Conservation (phyloP, 2,113 vertebrate species). For the Brachionichthys hirsutus region DNA sequence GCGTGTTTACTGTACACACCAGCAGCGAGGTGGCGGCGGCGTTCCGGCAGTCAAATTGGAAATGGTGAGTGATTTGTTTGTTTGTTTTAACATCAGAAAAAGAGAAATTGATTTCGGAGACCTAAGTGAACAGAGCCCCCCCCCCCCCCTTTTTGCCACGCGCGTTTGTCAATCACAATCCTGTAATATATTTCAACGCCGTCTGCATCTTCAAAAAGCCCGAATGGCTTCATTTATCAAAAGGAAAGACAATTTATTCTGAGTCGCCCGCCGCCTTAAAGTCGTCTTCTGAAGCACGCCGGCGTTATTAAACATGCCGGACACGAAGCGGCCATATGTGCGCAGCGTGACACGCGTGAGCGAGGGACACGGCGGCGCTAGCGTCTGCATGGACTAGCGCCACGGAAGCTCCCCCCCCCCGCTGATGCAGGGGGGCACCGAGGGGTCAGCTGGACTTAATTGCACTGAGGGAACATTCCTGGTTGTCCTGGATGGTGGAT, state of each 20-base stretch:
- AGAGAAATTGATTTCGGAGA: slow-evolving; percentile 61
- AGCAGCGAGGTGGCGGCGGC: slow-evolving; percentile 8
- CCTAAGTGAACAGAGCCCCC: slow-evolving; percentile 51
- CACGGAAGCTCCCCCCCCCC: slow-evolving; percentile 72
- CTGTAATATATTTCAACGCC: slow-evolving; percentile 14
- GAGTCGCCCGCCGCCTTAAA: slow-evolving; percentile 45
- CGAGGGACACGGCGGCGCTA: slow-evolving; percentile 41
- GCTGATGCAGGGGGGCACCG: slow-evolving; percentile 59
- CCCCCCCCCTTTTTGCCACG: slow-evolving; percentile 18
- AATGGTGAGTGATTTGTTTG: slow-evolving; percentile 66
- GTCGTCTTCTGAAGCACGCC: slow-evolving; percentile 56
- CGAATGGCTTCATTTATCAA: slow-evolving; percentile 60
- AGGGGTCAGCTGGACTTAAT: slow-evolving; percentile 77
- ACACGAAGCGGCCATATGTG: slow-evolving; percentile 73
- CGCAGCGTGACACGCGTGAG: slow-evolving; percentile 56
- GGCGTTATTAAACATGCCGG: slow-evolving; percentile 59
- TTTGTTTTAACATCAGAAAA: slow-evolving; percentile 55
- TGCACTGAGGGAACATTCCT: slow-evolving; percentile 72
- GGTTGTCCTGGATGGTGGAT: slow-evolving; percentile 61
- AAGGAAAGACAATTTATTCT: slow-evolving; percentile 53
- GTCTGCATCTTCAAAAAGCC: neutral
- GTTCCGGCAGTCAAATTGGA: slow-evolving; percentile 52
- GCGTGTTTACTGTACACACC: slow-evolving; percentile 59
- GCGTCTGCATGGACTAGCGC: slow-evolving; percentile 68
- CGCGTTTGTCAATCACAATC: slow-evolving; percentile 34